These are phyloP conservation scores for Theocolax elegans DNA, from an alignment of 1,140 invertebrate genomes.

Conservation along the genomic window DNA sequence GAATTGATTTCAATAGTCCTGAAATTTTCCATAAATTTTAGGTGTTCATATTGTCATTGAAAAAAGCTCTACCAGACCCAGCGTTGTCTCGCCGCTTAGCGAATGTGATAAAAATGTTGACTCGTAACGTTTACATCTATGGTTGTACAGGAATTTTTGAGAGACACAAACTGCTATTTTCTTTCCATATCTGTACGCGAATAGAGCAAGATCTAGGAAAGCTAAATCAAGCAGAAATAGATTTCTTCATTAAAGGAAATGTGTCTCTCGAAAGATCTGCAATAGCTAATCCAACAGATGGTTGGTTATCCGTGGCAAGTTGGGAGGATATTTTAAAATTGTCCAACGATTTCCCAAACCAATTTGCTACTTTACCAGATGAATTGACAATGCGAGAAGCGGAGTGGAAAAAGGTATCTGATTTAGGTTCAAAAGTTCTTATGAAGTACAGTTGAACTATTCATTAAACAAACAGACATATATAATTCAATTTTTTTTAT, in stretches of 20 bases:
- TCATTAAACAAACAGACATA: too few relatives aligned
- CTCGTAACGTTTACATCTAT: slow-evolving; percentile 88
- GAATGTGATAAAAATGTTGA: slow-evolving; percentile 87
- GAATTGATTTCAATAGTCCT: too few relatives aligned
- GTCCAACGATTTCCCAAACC: slow-evolving; percentile 74
- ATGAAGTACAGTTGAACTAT: too few relatives aligned
- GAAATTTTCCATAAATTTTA: too few relatives aligned
- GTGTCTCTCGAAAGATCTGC: slow-evolving; percentile 80
- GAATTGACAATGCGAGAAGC: slow-evolving; percentile 72
- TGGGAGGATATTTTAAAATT: slow-evolving; percentile 87
- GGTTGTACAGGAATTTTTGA: slow-evolving; percentile 93
- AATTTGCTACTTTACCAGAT: slow-evolving; percentile 75
- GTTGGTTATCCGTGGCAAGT: slow-evolving; percentile 76
- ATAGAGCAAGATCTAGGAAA: slow-evolving; percentile 76
- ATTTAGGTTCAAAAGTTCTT: too few relatives aligned
- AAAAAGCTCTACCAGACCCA: slow-evolving; percentile 81
- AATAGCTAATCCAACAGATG: slow-evolving; percentile 71
- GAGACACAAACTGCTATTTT: slow-evolving; percentile 88
- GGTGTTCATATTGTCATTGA: slow-evolving; percentile 83
- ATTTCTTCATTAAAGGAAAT: slow-evolving; percentile 91
- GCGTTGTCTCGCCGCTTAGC: slow-evolving; percentile 76
- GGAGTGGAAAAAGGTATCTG: slow-evolving; percentile 81
- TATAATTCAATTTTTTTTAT: too few relatives aligned
- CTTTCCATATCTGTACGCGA: slow-evolving; percentile 89
- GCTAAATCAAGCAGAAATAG: slow-evolving; percentile 78